Evolutionary conservation across 2,113 vertebrate genomes (phyloP).

Genomic region (Glaucomys volans): DNA sequence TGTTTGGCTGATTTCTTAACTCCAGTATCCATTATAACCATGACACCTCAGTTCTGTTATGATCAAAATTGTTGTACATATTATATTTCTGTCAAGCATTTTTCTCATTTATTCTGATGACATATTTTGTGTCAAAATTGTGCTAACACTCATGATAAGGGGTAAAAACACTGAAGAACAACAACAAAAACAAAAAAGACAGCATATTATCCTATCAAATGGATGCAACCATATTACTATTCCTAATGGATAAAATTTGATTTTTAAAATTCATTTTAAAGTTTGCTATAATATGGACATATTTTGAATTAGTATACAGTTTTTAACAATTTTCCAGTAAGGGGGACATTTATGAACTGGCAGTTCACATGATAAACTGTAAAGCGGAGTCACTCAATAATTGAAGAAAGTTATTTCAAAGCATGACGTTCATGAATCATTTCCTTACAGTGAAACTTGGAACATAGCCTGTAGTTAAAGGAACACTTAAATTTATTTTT

Average conservation of each 20-base stretch:
- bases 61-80: background rate
- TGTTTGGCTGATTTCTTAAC: background rate
- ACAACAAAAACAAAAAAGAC: background rate
- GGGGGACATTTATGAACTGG: conserved; percentile 45
- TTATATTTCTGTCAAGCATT: background rate
- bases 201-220: background rate
- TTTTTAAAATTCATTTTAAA: conserved; percentile 46
- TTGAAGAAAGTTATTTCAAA: conserved; percentile 62
- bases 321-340: conserved; percentile 64
- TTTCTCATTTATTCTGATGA: background rate
- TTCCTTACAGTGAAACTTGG: conserved; percentile 61
- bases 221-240: background rate
- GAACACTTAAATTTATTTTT: conserved; percentile 36
- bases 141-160: background rate
- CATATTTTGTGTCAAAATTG: background rate
- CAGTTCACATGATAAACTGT: conserved; percentile 57
- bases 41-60: background rate
- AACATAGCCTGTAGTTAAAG: conserved; percentile 62
- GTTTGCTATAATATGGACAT: background rate
- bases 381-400: conserved; percentile 60
- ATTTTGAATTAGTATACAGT: conserved; percentile 27
- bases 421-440: conserved; percentile 42
- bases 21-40: background rate
- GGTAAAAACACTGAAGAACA: background rate
- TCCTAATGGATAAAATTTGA: background rate